Percentiles rank a stretch among this genome's conserved stretches.
phyloP scores from a whole-genome alignment of 2,888 invertebrate genomes.

The Pandemis corylana region DNA sequence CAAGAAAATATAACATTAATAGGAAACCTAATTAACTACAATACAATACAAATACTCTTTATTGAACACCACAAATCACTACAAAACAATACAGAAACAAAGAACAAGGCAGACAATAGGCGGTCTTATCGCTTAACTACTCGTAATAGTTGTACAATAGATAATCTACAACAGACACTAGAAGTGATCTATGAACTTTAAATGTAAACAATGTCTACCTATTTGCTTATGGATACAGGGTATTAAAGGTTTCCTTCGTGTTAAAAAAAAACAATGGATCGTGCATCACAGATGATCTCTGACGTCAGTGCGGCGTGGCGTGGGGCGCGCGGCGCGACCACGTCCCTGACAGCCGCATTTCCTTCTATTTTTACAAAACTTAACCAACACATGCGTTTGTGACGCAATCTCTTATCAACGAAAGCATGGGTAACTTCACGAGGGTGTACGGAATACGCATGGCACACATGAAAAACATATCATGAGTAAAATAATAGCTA shows the following conservation, averaged over 20 bases:
- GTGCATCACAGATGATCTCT: neutral
- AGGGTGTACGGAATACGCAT: neutral
- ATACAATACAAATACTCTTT: too few relatives aligned
- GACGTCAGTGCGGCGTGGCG: neutral
- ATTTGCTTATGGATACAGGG: neutral
- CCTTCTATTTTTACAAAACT: conserved; percentile 7
- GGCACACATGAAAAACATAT: neutral
- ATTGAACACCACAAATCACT: too few relatives aligned
- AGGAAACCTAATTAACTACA: too few relatives aligned
- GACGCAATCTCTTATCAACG: neutral
- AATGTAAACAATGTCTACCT: neutral
- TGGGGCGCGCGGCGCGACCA: neutral
- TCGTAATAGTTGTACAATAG: too few relatives aligned
- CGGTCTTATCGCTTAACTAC: too few relatives aligned
- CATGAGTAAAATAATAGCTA: neutral
- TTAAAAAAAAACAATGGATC: neutral
- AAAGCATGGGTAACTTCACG: neutral
- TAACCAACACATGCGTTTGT: neutral
- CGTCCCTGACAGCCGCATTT: neutral
- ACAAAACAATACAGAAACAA: too few relatives aligned
- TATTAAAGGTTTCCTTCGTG: conserved; percentile 2
- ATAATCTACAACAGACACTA: neutral
- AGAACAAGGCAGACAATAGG: too few relatives aligned
- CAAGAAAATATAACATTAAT: neutral
- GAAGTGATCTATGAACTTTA: neutral